Base-by-base conservation (phyloP, 1,140 invertebrate genomes). In the Phymastichus coffea region DNA sequence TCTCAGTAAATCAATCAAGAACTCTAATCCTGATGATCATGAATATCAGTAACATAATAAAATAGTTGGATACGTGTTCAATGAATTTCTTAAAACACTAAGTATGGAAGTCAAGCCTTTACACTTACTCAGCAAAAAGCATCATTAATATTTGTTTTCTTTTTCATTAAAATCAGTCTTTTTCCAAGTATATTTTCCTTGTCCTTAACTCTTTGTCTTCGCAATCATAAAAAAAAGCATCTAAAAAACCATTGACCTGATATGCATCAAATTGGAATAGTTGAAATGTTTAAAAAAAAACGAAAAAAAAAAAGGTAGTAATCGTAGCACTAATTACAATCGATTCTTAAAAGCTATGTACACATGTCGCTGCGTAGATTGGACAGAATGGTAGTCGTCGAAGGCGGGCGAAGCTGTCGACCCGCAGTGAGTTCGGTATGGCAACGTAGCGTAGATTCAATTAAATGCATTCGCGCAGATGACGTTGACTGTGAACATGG, bases 381-480 rank as follows among this genome's bases (percentile, higher is more conserved):
- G 74, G 70, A 75, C 70, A 75, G 71, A 77, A 74, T 66, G n/a
- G 73, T 71, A 72, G 73, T 77, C 72, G 70, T 70, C 67, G 72
- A 71, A n/a, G 72, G 64, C 66, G 70, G 73, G 68, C 68, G 57
- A n/a, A n/a, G 70, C 64, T 47, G 64, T 57, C 70, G 72, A 65
- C 71, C 73, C 71, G 72, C 72, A 70, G 72, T 70, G 73, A 68
- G n/a, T n/a, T n/a, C n/a, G 67, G 68, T 72, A 71, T 76, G 75
- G 73, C 70, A 77, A 77, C 68, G 72, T 69, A 72, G 73, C 63
- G 73, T 67, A 74, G 73, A n/a, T 70, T 76, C 70, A 69, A 74
- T 77, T 77, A 76, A 69, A 73, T 77, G 73, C 74, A 77, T 76
- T 77, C 74, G 71, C 74, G 74, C 67, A 77, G 75, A 76, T 77